phyloP scores from a whole-genome alignment of 2,797 vertebrate species.

The Cyprinella venusta region DNA sequence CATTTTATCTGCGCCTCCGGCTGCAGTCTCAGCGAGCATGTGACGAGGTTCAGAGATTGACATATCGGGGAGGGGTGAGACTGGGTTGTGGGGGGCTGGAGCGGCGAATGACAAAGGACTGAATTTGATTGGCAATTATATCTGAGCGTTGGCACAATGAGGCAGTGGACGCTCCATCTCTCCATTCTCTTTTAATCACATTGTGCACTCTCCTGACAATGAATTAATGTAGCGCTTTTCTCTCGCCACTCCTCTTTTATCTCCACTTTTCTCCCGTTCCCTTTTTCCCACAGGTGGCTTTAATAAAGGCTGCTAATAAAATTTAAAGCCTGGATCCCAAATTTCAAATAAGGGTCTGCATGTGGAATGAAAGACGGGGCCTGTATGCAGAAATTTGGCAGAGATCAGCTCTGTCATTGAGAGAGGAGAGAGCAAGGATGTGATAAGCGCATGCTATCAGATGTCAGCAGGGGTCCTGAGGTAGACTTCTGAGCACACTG shows the following conservation, averaged over 20 bases:
- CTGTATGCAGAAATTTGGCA: conserved; percentile 35
- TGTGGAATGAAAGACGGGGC: conserved; percentile 43
- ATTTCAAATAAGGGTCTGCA: conserved; percentile 58
- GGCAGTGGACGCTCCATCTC: conserved; percentile 37
- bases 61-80: conserved; percentile 10
- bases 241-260: conserved; percentile 35
- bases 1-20: conserved; percentile 31
- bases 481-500: conserved; percentile 45
- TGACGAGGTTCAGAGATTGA: conserved; percentile 31
- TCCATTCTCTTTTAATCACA: conserved; percentile 56
- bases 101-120: conserved; percentile 32
- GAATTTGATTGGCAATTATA: conserved; percentile 62
- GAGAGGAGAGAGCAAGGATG: conserved; percentile 50
- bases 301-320: conserved; percentile 62
- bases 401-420: conserved; percentile 37
- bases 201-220: conserved; percentile 54
- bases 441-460: conserved; percentile 48
- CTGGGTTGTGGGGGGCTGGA: background rate
- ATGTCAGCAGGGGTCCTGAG: conserved; percentile 57
- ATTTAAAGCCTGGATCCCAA: conserved; percentile 55
- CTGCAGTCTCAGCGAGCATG: conserved; percentile 39
- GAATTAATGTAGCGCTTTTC: conserved; percentile 62
- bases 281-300: conserved; percentile 53
- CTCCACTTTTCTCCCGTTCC: conserved; percentile 22
- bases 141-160: conserved; percentile 51